Conservation (phyloP, 1,140 invertebrate species). For the Paralvinella palmiformis region DNA sequence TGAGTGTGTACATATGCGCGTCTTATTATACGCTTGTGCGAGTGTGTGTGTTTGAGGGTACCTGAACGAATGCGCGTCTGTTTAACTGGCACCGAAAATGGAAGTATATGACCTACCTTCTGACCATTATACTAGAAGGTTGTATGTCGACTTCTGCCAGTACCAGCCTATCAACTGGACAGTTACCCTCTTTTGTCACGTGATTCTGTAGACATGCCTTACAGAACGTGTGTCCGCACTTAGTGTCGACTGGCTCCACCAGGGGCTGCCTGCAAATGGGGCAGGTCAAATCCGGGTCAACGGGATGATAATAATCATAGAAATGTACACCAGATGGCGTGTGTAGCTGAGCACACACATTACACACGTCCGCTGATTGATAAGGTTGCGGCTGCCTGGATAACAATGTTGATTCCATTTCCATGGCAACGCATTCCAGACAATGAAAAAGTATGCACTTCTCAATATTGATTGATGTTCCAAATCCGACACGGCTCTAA, state of each 20-base stretch:
- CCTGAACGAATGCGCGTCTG: no score
- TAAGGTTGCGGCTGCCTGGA: no score
- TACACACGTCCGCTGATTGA: conserved; percentile 43
- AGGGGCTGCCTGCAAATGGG: conserved; percentile 53
- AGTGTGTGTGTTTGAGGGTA: no score
- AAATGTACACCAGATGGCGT: conserved; percentile 51
- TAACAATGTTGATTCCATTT: no score
- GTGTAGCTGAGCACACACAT: conserved; percentile 52
- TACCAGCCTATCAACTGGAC: conserved; percentile 44
- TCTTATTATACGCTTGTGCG: no score
- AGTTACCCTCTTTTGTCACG: conserved; percentile 46
- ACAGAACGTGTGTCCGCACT: conserved; percentile 56
- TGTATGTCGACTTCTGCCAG: conserved; percentile 38
- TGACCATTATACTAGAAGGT: conserved; percentile 46
- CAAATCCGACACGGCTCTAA: no score
- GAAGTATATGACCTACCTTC: conserved; percentile 37
- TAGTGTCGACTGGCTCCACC: conserved; percentile 51
- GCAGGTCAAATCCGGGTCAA: conserved; percentile 55
- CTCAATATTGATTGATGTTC: no score
- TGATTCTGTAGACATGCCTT: conserved; percentile 49
- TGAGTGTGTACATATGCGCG: no score
- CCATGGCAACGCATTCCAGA: no score
- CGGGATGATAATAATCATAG: conserved; percentile 54
- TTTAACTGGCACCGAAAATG: no score
- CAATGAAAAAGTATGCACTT: no score